Percentiles rank a stretch among this genome's conserved stretches.
These are phyloP conservation scores for Hoplias malabaricus DNA, from an alignment of 2,113 vertebrate species.

Conservation along the genomic window DNA sequence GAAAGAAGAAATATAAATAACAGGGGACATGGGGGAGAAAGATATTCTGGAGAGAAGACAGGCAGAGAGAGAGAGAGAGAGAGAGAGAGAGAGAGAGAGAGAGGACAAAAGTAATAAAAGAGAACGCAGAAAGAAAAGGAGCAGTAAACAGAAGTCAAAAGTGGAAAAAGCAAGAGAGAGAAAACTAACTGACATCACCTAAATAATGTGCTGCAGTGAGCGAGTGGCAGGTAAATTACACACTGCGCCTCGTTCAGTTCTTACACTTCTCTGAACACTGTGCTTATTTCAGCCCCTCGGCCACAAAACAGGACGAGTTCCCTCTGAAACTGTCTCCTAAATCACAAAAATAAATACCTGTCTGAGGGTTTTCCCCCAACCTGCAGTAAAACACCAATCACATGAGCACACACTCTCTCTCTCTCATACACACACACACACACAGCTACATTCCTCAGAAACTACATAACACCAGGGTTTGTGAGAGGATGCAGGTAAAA, in stretches of 20 bases:
- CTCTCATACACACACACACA: conserved; percentile 32
- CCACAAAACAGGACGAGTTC: conserved; percentile 26
- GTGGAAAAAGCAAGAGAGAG: too few species aligned
- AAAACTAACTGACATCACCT: conserved; percentile 66
- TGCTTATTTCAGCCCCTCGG: conserved; percentile 37
- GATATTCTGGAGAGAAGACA: conserved; percentile 60
- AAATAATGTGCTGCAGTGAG: conserved; percentile 69
- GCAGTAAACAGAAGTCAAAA: conserved; percentile 20
- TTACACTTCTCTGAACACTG: conserved; percentile 55
- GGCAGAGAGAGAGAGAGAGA: conserved; percentile 23
- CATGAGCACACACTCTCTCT: background rate
- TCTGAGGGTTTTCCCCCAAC: conserved; percentile 12
- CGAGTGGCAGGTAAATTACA: conserved; percentile 65
- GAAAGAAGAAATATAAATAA: too few species aligned
- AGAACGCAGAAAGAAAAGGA: conserved; percentile 41
- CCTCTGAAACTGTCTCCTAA: conserved; percentile 31
- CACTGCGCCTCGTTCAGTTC: conserved; percentile 53
- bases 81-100: background rate
- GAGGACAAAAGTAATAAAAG: too few species aligned
- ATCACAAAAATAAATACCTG: conserved; percentile 45
- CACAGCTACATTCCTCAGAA: too few species aligned
- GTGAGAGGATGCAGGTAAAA: too few species aligned
- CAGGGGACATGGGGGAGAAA: too few species aligned
- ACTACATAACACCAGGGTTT: too few species aligned
- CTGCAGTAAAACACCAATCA: background rate